Evolutionary conservation across 1,140 invertebrate genomes (phyloP), one percentile per base, ranked within the genome.

Genomic region (Agrypnia vestita): DNA sequence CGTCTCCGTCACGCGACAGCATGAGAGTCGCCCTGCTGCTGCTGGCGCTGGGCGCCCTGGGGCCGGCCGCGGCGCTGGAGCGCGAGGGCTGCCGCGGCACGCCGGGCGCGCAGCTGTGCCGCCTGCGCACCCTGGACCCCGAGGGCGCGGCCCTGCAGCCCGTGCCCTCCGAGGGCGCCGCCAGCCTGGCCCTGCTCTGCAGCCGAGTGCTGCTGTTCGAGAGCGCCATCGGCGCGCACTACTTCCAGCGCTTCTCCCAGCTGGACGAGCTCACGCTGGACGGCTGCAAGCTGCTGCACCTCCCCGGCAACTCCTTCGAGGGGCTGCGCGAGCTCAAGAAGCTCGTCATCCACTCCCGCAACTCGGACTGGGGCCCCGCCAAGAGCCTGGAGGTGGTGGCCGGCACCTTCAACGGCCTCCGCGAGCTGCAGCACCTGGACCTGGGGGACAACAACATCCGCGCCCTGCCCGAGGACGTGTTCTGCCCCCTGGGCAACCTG

Each of bases 381-480:
- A 93, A 94, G 84, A 91, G 90, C 49, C 88, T 96, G 83, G 94
- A 95, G 81, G 85, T 96, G 76, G 91, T 91, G 49, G 88, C 91
- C 76, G 92, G 92, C 79, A 92, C 94, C 67, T 91, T 96, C 73
- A 91, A 91, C 83, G 94, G 94, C 47, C 88, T 96, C 13, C 92
- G 93, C 81, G 94, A 96, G 86, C 87, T 97, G 35, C 94, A 95
- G 83, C 91, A 91, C 13, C 90, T 97, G 78, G 94, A 97, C 89
- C 88, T 97, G 81, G 91, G 93, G 69, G 92, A 95, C 85, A 97
- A 96, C 88, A 96, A 97, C 87, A 92, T 97, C 64, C 91, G 93
- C 71, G 90, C 92, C 1, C 85, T 97, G 81, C 95, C 96, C 1
- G 92, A 92, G 12, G 93, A 92, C 55, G 90, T 94, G 44, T 93